These are phyloP conservation scores for Biston betularia DNA, from an alignment of 2,888 invertebrate genomes.

Conservation along the genomic window DNA sequence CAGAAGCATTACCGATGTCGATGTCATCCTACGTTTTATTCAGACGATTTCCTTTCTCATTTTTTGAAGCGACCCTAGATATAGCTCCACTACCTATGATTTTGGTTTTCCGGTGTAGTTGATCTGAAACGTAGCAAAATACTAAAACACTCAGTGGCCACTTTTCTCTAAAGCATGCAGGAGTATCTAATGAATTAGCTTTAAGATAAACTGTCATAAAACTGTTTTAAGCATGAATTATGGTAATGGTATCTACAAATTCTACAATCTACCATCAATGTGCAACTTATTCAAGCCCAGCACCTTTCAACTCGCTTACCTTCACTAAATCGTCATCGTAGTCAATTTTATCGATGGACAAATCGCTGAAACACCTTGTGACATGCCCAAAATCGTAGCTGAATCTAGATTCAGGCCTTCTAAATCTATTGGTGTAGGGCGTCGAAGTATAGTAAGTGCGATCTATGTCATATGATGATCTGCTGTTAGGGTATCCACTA, in stretches of 20 bases:
- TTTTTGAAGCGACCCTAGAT: no score
- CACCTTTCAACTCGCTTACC: constrained; percentile 60
- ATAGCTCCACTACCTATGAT: no score
- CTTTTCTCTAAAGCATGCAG: not conserved
- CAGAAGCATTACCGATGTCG: no score
- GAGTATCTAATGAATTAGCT: no score
- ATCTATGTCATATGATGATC: constrained; percentile 76
- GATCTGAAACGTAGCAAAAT: no score
- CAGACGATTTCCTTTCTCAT: no score
- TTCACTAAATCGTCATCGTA: constrained; percentile 76
- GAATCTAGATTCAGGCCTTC: constrained; percentile 56
- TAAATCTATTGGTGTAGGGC: constrained; percentile 75
- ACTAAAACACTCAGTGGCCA: not conserved
- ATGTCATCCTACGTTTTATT: no score
- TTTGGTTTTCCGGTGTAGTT: no score
- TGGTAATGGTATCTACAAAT: constrained; percentile 5
- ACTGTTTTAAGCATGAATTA: constrained; percentile 14
- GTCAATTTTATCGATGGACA: constrained; percentile 75
- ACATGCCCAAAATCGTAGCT: constrained; percentile 67
- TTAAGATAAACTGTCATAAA: not conserved
- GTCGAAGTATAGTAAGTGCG: constrained; percentile 79
- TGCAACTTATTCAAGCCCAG: constrained; percentile 26
- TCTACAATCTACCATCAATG: constrained; percentile 6
- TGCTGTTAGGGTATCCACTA: constrained; percentile 80
- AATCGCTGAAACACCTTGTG: constrained; percentile 71